Percentiles rank a stretch among this genome's conserved stretches.
Conservation (phyloP, 2,888 invertebrate species). For the Incurvaria masculella region DNA sequence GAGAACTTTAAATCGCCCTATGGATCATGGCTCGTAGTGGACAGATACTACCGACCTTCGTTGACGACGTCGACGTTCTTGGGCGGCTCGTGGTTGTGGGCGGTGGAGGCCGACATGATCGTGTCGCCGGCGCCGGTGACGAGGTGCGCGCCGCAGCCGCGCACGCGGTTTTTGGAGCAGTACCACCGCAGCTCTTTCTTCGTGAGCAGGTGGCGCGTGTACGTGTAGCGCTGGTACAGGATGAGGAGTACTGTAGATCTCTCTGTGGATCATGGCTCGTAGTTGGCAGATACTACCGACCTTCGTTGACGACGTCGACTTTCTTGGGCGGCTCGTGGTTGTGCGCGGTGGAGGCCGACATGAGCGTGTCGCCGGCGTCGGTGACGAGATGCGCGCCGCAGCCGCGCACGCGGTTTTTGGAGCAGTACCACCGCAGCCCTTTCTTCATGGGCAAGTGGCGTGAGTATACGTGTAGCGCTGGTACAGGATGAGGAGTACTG, state of each 20-base stretch:
- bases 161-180: constrained; percentile 29
- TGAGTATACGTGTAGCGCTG: constrained; percentile 28
- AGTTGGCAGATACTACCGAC: too few species aligned
- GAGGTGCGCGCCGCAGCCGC: constrained; percentile 33
- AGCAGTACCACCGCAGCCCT: constrained; percentile 42
- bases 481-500: constrained; percentile 23
- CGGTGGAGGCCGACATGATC: constrained; percentile 21
- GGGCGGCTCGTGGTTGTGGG: constrained; percentile 25
- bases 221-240: constrained; percentile 31
- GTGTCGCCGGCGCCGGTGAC: constrained; percentile 25
- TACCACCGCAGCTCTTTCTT: constrained; percentile 38
- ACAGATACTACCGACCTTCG: too few species aligned
- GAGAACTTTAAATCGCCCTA: too few species aligned
- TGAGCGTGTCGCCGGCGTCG: constrained; percentile 22
- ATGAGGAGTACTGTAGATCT: too few species aligned
- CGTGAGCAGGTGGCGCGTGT: constrained; percentile 19
- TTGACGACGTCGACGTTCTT: constrained; percentile 1
- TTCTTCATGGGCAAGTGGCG: constrained; percentile 23
- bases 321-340: constrained; percentile 21
- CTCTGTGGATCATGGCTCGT: too few species aligned
- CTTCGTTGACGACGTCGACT: background rate
- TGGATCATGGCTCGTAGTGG: too few species aligned
- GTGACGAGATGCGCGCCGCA: constrained; percentile 35
- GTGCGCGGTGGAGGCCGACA: constrained; percentile 23
- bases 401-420: constrained; percentile 25